Evolutionary conservation across 37 sponge, comb jelly and placozoan species (phyloP).

Genomic region (Amphimedon queenslandica): DNA sequence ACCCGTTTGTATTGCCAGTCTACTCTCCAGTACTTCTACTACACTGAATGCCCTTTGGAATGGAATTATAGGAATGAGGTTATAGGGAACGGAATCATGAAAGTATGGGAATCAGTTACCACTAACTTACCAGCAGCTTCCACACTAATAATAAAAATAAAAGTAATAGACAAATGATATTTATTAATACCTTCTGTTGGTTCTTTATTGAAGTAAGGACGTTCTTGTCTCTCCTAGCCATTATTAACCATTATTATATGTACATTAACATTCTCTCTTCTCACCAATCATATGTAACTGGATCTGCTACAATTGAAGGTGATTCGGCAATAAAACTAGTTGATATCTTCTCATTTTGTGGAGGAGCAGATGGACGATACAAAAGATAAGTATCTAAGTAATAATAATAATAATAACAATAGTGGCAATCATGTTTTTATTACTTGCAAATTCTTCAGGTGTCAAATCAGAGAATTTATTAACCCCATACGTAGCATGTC

Average conservation of each 20-base stretch:
- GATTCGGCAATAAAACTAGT: too few species aligned
- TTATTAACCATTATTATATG: too few species aligned
- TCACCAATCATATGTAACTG: constrained; percentile 35
- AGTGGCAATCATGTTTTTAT: too few species aligned
- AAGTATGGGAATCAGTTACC: not conserved
- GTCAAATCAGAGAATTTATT: constrained; percentile 88
- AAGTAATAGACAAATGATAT: not conserved
- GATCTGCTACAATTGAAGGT: too few species aligned
- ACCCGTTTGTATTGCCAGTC: constrained; percentile 31
- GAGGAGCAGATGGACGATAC: too few species aligned
- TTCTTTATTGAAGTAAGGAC: constrained; percentile 43
- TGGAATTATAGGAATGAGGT: too few species aligned
- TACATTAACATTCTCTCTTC: not conserved
- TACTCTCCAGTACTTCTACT: constrained; percentile 74
- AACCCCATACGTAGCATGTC: constrained; percentile 66
- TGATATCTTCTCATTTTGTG: too few species aligned
- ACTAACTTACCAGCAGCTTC: constrained; percentile 79
- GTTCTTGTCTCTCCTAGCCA: constrained; percentile 31
- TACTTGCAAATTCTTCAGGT: constrained; percentile 67
- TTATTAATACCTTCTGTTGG: constrained; percentile 30
- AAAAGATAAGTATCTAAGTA: too few species aligned
- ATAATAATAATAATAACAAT: too few species aligned
- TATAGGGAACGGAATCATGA: constrained; percentile 1
- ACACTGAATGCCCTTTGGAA: constrained; percentile 78
- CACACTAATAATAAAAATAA: constrained; percentile 56